A percentile compares a stretch with the other conserved stretches of the same genome.
phyloP scores from a whole-genome alignment of 2,888 invertebrate genomes.

The Protonemura montana region DNA sequence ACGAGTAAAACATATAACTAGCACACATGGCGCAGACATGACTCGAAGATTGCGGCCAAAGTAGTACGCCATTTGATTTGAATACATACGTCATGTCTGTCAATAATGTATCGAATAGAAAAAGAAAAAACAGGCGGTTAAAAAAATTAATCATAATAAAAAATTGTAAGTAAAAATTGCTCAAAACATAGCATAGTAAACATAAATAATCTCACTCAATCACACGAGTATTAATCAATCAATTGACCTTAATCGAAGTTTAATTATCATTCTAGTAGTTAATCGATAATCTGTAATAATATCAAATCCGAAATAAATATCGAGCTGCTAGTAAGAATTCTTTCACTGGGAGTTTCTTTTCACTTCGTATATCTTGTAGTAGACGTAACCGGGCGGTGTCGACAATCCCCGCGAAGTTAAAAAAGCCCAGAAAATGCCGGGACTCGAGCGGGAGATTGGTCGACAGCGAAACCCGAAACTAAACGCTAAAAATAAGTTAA shows the following conservation, averaged over 20 bases:
- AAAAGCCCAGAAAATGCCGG: not conserved
- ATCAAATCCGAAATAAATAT: constrained; percentile 23
- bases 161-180: constrained; percentile 40
- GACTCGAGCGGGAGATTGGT: not conserved
- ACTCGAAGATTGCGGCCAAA: not conserved
- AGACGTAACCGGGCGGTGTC: not conserved
- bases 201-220: constrained; percentile 50
- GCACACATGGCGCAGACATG: not conserved
- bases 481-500: constrained; percentile 38
- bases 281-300: not conserved
- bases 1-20: not conserved
- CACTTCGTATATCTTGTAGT: not conserved
- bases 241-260: constrained; percentile 15
- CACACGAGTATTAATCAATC: constrained; percentile 43
- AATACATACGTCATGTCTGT: not conserved
- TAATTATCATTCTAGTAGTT: constrained; percentile 1
- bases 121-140: constrained; percentile 7
- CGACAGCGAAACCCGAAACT: constrained; percentile 15
- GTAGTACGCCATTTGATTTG: not conserved
- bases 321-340: not conserved
- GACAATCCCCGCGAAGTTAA: not conserved
- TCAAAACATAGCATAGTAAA: constrained; percentile 44
- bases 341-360: not conserved
- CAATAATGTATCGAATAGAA: not conserved
- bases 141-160: constrained; percentile 16